Conservation (phyloP, 1,140 invertebrate genomes). For the Anastrepha ludens region DNA sequence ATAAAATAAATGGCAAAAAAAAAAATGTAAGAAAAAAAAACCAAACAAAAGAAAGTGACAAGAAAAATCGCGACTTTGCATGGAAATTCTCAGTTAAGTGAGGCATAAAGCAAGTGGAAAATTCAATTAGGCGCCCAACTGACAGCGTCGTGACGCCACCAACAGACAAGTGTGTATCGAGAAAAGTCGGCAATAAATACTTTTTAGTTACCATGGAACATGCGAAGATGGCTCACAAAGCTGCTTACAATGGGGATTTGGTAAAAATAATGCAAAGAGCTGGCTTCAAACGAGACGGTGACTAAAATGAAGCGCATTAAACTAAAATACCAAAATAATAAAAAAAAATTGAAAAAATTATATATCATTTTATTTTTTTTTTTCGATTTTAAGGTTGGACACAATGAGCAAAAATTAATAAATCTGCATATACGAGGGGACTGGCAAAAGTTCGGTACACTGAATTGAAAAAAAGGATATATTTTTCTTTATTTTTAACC, state of each 20-base stretch:
- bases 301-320: constrained; percentile 28
- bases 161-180: constrained; percentile 10
- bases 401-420: background rate
- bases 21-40: background rate
- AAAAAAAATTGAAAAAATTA: background rate
- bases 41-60: background rate
- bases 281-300: background rate
- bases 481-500: too few species aligned
- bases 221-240: background rate
- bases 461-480: too few species aligned
- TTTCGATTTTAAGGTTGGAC: background rate
- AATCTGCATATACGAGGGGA: too few species aligned
- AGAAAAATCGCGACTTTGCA: constrained; percentile 29
- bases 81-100: constrained; percentile 41
- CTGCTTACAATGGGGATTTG: background rate
- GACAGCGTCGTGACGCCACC: background rate
- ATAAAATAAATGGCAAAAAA: constrained; percentile 9
- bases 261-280: background rate
- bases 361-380: too few species aligned
- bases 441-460: too few species aligned
- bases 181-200: background rate
- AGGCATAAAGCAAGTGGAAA: constrained; percentile 47
- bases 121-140: constrained; percentile 37
- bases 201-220: background rate
- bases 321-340: constrained; percentile 3